phyloP scores from a whole-genome alignment of 2,113 vertebrate species.

The Neotragus pygmaeus region DNA sequence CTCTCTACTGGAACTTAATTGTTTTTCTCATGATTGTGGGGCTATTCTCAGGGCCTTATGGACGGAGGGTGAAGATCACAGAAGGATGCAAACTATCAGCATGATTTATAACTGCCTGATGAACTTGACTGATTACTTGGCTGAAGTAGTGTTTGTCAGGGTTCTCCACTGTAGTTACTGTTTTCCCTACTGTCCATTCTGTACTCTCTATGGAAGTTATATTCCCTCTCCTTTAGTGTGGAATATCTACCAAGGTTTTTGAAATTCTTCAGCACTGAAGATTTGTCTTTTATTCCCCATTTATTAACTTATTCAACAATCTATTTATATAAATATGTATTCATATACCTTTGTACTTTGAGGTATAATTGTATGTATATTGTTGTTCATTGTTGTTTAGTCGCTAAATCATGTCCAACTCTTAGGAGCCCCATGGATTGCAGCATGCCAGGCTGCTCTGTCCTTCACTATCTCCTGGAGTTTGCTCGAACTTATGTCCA shows the following conservation, averaged over 20 bases:
- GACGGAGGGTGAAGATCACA: neutral
- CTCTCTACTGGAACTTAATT: neutral
- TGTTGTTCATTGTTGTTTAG: neutral
- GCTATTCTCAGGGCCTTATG: neutral
- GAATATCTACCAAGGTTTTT: neutral
- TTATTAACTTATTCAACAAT: neutral
- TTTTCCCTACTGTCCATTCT: neutral
- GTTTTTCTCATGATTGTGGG: neutral
- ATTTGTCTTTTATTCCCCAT: neutral
- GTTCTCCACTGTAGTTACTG: neutral
- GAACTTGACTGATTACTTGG: neutral
- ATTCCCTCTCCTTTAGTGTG: neutral
- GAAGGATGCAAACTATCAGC: neutral
- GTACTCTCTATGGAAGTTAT: neutral
- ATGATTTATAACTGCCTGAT: neutral
- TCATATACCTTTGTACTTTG: neutral
- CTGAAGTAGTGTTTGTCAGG: neutral
- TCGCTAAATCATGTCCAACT: neutral
- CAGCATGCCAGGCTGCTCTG: neutral
- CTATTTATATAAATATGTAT: neutral
- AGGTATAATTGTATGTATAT: neutral
- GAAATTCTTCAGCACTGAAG: neutral
- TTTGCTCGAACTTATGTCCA: neutral
- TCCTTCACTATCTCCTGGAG: neutral
- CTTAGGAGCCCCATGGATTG: neutral